Evolutionary conservation across 1,140 invertebrate genomes (phyloP).

Genomic region (Ylistrum balloti): DNA sequence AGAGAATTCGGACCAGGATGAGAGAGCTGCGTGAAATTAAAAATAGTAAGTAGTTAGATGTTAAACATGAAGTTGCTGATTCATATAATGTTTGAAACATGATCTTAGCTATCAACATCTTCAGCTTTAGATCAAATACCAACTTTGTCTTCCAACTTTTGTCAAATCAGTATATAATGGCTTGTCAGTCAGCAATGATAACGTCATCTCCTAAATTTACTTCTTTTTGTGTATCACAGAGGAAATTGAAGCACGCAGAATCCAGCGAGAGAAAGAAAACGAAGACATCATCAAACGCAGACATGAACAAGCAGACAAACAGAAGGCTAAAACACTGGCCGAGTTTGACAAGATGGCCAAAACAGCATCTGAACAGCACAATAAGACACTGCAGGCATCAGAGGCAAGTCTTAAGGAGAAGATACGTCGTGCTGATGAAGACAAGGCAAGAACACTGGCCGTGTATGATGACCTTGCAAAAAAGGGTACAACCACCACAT

Average conservation of each 20-base stretch:
- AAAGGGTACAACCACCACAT: slow-evolving; percentile 45
- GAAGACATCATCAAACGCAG: slow-evolving; percentile 71
- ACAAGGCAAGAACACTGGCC: slow-evolving; percentile 55
- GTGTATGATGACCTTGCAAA: slow-evolving; percentile 74
- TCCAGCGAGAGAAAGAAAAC: slow-evolving; percentile 68
- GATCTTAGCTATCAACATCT: no score
- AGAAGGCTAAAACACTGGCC: slow-evolving; percentile 61
- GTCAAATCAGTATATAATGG: no score
- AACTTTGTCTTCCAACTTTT: no score
- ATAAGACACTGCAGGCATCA: slow-evolving; percentile 46
- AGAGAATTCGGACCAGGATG: slow-evolving; percentile 90
- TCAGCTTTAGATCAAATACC: no score
- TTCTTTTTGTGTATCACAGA: slow-evolving; percentile 58
- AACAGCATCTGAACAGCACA: slow-evolving; percentile 44
- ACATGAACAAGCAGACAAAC: slow-evolving; percentile 62
- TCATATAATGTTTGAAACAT: no score
- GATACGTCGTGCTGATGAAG: slow-evolving; percentile 52
- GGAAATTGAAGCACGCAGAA: slow-evolving; percentile 70
- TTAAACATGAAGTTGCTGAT: no score
- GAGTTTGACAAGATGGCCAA: slow-evolving; percentile 61
- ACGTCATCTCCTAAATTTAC: background rate
- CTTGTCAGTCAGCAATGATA: background rate
- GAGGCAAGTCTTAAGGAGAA: slow-evolving; percentile 58
- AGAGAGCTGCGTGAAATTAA: slow-evolving; percentile 85
- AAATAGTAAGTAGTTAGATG: slow-evolving; percentile 79